Evolutionary conservation across 2,113 vertebrate genomes (phyloP).

Genomic region (Atrichornis clamosus): DNA sequence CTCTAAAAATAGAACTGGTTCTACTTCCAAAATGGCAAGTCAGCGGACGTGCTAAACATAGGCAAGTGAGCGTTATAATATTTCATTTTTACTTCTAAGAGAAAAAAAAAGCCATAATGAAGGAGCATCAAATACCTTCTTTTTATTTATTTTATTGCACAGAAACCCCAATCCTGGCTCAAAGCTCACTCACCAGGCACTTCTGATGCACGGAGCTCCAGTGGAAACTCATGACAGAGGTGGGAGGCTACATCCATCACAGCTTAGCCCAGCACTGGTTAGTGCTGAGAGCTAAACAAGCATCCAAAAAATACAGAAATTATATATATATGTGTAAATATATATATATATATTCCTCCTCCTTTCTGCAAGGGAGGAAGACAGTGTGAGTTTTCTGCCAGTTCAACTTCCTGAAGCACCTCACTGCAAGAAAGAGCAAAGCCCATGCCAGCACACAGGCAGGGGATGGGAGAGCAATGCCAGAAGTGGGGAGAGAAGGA

Average conservation of each 20-base stretch:
- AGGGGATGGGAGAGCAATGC: not conserved
- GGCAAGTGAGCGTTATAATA: not conserved
- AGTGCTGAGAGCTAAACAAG: not conserved
- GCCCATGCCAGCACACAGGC: not conserved
- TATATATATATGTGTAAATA: not conserved
- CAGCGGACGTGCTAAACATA: conserved; percentile 47
- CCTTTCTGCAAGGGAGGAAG: not conserved
- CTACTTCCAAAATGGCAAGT: conserved; percentile 52
- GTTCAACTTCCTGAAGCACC: not conserved
- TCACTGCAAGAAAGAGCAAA: not conserved
- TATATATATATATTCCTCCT: not conserved
- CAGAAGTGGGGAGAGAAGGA: not conserved
- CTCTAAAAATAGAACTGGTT: conserved; percentile 56
- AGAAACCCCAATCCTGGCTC: not conserved
- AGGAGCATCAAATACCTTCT: not conserved
- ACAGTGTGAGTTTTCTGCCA: not conserved
- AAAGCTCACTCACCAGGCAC: not conserved
- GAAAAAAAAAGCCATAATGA: not conserved
- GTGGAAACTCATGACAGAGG: not conserved
- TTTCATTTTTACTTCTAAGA: conserved; percentile 2
- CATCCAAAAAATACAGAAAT: not conserved
- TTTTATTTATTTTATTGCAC: not conserved
- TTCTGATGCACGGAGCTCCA: not conserved
- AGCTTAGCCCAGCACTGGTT: not conserved
- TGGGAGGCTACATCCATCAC: not conserved